Evolutionary conservation across 2,113 vertebrate genomes (phyloP).

Genomic region (Chionodraco myersi): DNA sequence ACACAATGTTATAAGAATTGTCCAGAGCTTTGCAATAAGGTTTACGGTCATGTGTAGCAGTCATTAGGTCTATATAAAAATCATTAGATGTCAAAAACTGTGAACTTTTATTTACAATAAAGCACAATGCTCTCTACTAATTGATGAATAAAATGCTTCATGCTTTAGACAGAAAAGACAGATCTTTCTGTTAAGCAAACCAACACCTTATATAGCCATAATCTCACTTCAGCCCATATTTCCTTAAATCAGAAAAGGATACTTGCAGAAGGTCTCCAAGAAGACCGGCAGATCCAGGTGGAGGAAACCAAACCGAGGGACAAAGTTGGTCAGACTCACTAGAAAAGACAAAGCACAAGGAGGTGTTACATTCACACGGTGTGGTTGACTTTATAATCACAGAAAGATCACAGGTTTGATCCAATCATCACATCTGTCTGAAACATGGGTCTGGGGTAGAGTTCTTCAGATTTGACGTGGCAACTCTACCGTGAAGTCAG

Average conservation of each 20-base stretch:
- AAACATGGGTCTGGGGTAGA: not conserved
- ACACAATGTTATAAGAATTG: not conserved
- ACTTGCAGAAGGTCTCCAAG: slow-evolving; percentile 98
- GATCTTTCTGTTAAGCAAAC: not conserved
- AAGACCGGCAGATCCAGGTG: slow-evolving; percentile 93
- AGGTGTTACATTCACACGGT: not conserved
- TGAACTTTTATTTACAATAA: too few relatives aligned
- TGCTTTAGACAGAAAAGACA: too few relatives aligned
- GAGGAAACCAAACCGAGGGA: slow-evolving; percentile 93
- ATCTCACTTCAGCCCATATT: not conserved
- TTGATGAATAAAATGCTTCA: too few relatives aligned
- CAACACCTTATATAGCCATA: not conserved
- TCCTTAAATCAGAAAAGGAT: slow-evolving; percentile 86
- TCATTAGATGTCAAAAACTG: too few relatives aligned
- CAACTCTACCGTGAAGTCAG: too few relatives aligned
- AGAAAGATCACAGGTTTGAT: not conserved
- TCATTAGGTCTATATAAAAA: too few relatives aligned
- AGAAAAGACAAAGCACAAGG: slow-evolving; percentile 39
- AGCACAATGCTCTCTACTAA: too few relatives aligned
- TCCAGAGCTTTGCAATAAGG: too few relatives aligned
- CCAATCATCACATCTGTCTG: not conserved
- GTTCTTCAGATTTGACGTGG: too few relatives aligned
- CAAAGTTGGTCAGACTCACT: slow-evolving; percentile 97
- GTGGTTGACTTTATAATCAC: not conserved
- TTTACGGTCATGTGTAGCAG: too few relatives aligned